These are phyloP conservation scores for Toxonevra muliebris DNA, from an alignment of 2,888 invertebrate genomes.

Conservation along the genomic window DNA sequence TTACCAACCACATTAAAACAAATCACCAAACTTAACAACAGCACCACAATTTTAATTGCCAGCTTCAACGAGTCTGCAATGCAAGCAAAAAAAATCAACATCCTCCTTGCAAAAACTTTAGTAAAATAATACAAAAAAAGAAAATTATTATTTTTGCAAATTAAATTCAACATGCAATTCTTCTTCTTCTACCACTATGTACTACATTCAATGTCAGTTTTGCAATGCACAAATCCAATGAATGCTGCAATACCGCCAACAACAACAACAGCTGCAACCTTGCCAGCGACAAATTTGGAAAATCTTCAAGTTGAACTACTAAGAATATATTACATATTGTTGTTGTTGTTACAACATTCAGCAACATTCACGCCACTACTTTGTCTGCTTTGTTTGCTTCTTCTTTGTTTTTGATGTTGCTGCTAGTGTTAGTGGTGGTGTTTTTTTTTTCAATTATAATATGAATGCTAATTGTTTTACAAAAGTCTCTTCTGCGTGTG, in stretches of 20 bases:
- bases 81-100: too few species aligned
- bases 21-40: constrained; percentile 10
- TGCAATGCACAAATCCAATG: constrained; percentile 13
- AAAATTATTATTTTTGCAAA: not conserved
- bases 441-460: constrained; percentile 15
- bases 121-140: constrained; percentile 11
- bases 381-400: constrained; percentile 4
- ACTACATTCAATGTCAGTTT: constrained; percentile 28
- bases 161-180: constrained; percentile 8
- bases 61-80: not conserved
- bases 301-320: constrained; percentile 22
- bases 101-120: constrained; percentile 6
- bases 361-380: constrained; percentile 7
- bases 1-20: constrained; percentile 9
- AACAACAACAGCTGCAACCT: constrained; percentile 27
- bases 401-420: constrained; percentile 5
- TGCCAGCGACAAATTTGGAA: constrained; percentile 37
- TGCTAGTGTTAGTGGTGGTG: not conserved
- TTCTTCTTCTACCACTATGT: not conserved
- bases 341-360: not conserved
- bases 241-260: constrained; percentile 9
- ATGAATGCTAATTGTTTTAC: constrained; percentile 20
- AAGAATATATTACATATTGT: not conserved
- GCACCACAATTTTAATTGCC: constrained; percentile 3
- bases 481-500: not conserved